Evolutionary conservation across 1,140 invertebrate species (phyloP), one percentile per base, ranked within the genome.

Genomic region (Scaptomyza montana): DNA sequence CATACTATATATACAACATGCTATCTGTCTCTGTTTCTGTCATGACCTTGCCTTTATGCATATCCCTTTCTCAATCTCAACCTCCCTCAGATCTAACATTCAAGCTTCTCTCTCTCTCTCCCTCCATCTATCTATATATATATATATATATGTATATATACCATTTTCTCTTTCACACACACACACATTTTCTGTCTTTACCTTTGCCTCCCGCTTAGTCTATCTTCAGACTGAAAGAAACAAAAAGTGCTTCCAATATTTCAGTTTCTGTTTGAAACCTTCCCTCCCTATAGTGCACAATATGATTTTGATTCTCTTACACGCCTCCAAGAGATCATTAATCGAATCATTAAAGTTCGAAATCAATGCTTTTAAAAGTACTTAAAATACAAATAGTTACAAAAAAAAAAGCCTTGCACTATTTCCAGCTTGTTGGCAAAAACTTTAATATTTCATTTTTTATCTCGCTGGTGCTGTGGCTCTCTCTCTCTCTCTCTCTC

Each of bases 21-120:
- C 81, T 66, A 61, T 71, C 30, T 33, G 5, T 33, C 30, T 33
- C 30, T 33, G 5, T 5, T 5, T 33, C 30, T 43, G 45, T 75
- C 79, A 84, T 82, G 79, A 68, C 63, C 79, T 66, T 56, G 57
- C 56, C 70, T 66, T 46, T 41, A 61, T 69, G 49, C 57, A 60
- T 51, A 68, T 13, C 45, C 33, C 2, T 47, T 21, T 56, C 66
- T 56, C 30, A 55, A 57, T 33, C 55, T 67, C 64, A 25, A 21
- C 10, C n/a, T 46, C 13, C 25, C 43, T 19, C 25, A 43, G 21
- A 25, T 59, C n/a, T 59, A 30, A 13, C 56, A 28, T 25, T 64
- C 62, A 47, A 25, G 21, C 21, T 4, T 25, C 21, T 25, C 62
- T 36, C 28, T 64, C 28, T 54, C 30, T 47, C 49, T 63, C 28